Conservation (phyloP, 2,113 vertebrate genomes). For the Peromyscus polionotus region DNA sequence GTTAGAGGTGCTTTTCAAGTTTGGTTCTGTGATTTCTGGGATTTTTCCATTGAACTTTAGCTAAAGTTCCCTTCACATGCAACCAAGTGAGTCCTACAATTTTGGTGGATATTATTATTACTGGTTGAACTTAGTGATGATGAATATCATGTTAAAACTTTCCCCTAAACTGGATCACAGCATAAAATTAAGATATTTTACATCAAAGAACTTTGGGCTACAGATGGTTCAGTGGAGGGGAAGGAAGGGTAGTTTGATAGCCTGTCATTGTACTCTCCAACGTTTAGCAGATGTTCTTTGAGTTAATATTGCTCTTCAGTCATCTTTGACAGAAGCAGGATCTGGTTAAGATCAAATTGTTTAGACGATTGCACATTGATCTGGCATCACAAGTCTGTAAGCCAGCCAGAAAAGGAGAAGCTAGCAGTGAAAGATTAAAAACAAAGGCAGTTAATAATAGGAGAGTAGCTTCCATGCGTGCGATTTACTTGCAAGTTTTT, state of each 20-base stretch:
- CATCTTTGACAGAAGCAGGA: constrained; percentile 85
- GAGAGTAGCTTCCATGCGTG: constrained; percentile 80
- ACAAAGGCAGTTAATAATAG: constrained; percentile 87
- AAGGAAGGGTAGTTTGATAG: constrained; percentile 22
- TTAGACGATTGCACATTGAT: constrained; percentile 88
- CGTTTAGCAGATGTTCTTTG: constrained; percentile 83
- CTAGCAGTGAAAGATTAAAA: constrained; percentile 83
- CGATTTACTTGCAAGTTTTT: constrained; percentile 58
- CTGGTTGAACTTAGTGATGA: constrained; percentile 26
- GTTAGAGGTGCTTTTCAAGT: neutral
- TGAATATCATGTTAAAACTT: neutral
- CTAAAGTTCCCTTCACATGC: neutral
- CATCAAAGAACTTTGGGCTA: constrained; percentile 36
- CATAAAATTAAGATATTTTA: constrained; percentile 10
- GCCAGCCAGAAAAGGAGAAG: constrained; percentile 80
- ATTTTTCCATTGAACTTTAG: neutral
- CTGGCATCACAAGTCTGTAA: constrained; percentile 84
- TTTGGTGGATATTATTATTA: constrained; percentile 47
- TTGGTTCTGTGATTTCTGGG: constrained; percentile 60
- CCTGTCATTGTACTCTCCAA: constrained; percentile 28
- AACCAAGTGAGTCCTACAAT: neutral
- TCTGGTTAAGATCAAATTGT: constrained; percentile 86
- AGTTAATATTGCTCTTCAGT: constrained; percentile 83
- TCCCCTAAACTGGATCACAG: neutral
- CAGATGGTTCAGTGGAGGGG: neutral